Evolutionary conservation across 1,140 invertebrate genomes (phyloP).

Genomic region (Anastrepha obliqua): DNA sequence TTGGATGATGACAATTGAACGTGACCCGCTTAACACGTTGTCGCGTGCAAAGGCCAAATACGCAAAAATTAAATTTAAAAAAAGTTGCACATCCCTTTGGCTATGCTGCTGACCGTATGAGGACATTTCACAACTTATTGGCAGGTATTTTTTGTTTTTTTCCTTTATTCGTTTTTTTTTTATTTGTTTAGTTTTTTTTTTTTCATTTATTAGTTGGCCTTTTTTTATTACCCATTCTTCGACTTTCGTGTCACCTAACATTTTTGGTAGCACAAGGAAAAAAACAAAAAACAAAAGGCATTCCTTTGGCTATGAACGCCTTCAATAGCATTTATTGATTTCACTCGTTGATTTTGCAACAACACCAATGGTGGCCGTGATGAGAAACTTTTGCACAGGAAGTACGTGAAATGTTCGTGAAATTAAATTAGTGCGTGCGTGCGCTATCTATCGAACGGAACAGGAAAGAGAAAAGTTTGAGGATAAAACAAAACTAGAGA

Average conservation of each 20-base stretch:
- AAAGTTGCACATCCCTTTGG: background rate
- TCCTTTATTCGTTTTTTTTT: no score
- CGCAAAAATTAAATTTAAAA: background rate
- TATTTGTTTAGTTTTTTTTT: background rate
- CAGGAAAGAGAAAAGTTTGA: background rate
- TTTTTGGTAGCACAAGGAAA: background rate
- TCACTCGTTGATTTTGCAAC: conserved; percentile 1
- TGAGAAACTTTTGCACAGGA: conserved; percentile 35
- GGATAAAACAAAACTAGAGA: conserved; percentile 35
- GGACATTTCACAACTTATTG: no score
- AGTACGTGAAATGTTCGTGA: conserved; percentile 42
- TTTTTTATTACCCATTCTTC: background rate
- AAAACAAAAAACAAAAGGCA: background rate
- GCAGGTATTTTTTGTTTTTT: no score
- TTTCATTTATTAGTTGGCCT: background rate
- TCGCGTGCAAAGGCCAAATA: conserved; percentile 28
- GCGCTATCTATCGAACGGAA: background rate
- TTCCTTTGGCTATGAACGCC: background rate
- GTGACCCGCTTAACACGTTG: conserved; percentile 53
- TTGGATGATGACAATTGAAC: conserved; percentile 32
- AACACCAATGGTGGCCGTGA: background rate
- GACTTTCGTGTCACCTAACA: background rate
- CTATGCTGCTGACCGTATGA: no score
- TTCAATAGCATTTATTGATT: conserved; percentile 13
- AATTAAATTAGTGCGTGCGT: conserved; percentile 50